phyloP scores from a whole-genome alignment of 1,140 invertebrate genomes.

The Magallana angulata region DNA sequence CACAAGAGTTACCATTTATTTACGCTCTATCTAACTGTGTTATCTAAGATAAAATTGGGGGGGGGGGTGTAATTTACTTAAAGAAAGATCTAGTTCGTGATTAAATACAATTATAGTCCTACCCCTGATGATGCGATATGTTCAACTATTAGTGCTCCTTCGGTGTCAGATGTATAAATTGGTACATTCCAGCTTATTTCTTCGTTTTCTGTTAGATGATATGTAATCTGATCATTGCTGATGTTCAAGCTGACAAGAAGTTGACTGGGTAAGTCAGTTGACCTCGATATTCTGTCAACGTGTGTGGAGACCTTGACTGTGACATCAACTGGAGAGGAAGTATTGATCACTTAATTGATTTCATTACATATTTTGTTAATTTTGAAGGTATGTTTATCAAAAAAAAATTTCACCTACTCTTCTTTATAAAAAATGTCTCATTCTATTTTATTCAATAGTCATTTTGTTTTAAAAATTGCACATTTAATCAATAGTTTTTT shows the following conservation, averaged over 20 bases:
- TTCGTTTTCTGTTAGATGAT: neutral
- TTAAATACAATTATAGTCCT: neutral
- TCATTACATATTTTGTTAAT: no score
- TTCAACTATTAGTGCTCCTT: neutral
- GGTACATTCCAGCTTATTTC: neutral
- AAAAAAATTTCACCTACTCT: no score
- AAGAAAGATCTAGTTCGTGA: neutral
- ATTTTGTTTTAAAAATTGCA: no score
- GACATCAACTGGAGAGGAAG: neutral
- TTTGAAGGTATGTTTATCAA: no score
- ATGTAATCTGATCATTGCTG: neutral
- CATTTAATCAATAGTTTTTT: no score
- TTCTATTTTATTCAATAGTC: no score
- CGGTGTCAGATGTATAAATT: neutral
- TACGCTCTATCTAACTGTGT: no score
- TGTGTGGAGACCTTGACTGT: neutral
- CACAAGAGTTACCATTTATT: no score
- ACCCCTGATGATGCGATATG: neutral
- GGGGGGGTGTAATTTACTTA: no score
- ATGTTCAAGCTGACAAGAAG: neutral
- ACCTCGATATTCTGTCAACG: neutral
- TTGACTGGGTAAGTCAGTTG: neutral
- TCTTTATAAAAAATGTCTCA: no score
- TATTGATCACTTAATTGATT: no score
- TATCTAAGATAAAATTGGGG: no score